phyloP scores from a whole-genome alignment of 1,140 invertebrate species.

The Rhysida immarginata region DNA sequence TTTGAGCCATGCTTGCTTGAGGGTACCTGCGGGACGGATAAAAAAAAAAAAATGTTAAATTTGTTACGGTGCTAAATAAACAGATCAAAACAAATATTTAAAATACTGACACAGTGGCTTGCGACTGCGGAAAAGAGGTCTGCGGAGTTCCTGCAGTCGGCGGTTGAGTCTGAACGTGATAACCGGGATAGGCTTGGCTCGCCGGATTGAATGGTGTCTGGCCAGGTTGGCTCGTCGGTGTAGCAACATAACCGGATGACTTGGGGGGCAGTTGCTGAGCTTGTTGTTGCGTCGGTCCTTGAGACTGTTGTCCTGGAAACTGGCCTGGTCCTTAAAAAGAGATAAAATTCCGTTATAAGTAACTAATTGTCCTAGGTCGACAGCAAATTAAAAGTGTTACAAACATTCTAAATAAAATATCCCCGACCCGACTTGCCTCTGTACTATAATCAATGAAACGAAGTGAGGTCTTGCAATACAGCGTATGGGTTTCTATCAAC shows the following conservation, averaged over 20 bases:
- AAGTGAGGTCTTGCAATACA: too few relatives aligned
- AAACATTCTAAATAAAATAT: too few relatives aligned
- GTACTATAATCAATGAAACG: too few relatives aligned
- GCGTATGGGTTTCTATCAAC: too few relatives aligned
- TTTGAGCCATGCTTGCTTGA: not conserved
- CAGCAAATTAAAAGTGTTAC: too few relatives aligned
- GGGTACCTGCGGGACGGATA: not conserved
- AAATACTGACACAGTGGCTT: not conserved
- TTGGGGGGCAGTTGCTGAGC: not conserved
- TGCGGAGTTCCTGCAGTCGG: not conserved
- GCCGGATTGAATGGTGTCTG: not conserved
- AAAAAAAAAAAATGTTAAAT: not conserved
- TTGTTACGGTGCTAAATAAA: not conserved
- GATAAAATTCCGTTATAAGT: too few relatives aligned
- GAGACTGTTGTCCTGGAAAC: too few relatives aligned
- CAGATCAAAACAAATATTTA: too few relatives aligned
- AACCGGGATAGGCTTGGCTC: not conserved
- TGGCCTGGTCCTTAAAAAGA: too few relatives aligned
- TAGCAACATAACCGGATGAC: not conserved
- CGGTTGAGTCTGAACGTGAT: not conserved
- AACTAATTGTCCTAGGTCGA: too few relatives aligned
- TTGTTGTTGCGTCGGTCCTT: too few relatives aligned
- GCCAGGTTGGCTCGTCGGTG: not conserved
- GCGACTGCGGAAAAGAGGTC: not conserved
- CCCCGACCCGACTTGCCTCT: too few relatives aligned